A percentile compares a stretch with the other conserved stretches of the same genome.
Evolutionary conservation across 2,797 vertebrate genomes (phyloP).

Genomic region (Sebastes vulpes): DNA sequence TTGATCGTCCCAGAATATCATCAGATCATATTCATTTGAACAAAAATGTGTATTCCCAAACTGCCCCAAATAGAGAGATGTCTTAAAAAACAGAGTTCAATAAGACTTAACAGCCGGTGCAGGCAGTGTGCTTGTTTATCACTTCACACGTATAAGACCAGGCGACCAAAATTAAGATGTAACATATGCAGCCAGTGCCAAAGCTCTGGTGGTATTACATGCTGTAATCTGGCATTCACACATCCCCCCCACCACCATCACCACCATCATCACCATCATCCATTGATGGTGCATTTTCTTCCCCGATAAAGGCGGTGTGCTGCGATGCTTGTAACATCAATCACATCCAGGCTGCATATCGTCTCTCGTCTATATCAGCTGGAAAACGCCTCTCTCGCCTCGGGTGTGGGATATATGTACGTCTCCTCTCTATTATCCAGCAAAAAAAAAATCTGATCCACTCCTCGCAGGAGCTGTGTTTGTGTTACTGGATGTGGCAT

Average conservation of each 20-base stretch:
- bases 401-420: conserved; percentile 70
- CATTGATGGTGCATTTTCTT: conserved; percentile 63
- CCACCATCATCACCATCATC: neutral
- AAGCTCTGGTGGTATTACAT: conserved; percentile 24
- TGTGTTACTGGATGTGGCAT: conserved; percentile 25
- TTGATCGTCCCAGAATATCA: neutral
- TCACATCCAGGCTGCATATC: conserved; percentile 72
- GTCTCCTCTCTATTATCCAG: conserved; percentile 55
- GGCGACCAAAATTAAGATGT: conserved; percentile 30
- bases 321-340: conserved; percentile 77
- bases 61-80: neutral
- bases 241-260: neutral
- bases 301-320: conserved; percentile 65
- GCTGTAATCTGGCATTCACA: conserved; percentile 57
- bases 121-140: neutral
- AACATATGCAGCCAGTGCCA: conserved; percentile 7
- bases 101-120: neutral
- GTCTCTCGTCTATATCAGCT: conserved; percentile 73
- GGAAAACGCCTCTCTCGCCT: conserved; percentile 71
- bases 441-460: conserved; percentile 34
- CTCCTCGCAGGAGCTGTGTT: conserved; percentile 8
- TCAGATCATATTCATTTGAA: neutral
- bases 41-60: neutral
- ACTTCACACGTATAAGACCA: conserved; percentile 18
- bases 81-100: conserved; percentile 3